Evolutionary conservation across 92 coral and sea anemone genomes (phyloP).

Genomic region (Porites evermanni): DNA sequence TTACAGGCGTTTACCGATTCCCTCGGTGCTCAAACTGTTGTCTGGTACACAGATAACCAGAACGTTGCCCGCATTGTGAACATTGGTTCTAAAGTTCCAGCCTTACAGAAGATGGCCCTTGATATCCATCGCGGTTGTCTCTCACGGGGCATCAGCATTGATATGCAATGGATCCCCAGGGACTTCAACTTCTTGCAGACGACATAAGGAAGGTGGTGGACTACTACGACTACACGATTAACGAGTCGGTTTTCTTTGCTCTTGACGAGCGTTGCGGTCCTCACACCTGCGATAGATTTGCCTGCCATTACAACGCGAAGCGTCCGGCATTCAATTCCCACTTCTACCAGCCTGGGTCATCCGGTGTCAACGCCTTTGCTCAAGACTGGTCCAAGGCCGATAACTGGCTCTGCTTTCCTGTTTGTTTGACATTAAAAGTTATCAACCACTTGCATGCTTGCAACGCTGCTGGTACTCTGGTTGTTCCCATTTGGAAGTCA

Average conservation of each 20-base stretch:
- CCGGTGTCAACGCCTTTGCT: background rate
- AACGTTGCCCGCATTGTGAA: background rate
- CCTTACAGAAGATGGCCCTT: too few relatives aligned
- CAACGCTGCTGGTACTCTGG: conserved; percentile 43
- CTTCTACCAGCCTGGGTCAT: conserved; percentile 56
- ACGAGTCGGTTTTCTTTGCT: conserved; percentile 33
- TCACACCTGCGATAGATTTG: conserved; percentile 49
- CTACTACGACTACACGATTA: conserved; percentile 26
- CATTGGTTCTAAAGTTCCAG: background rate
- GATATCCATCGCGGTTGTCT: too few relatives aligned
- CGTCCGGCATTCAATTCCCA: conserved; percentile 39
- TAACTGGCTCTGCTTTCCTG: conserved; percentile 53
- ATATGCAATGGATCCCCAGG: background rate
- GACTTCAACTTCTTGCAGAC: conserved; percentile 16
- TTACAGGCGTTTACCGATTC: conserved; percentile 31
- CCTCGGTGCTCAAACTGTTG: conserved; percentile 11
- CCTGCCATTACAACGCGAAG: conserved; percentile 60
- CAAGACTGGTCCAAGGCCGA: conserved; percentile 41
- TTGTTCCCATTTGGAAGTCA: conserved; percentile 66
- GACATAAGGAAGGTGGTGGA: conserved; percentile 37
- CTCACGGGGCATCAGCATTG: background rate
- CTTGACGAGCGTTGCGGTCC: conserved; percentile 46
- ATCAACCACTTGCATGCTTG: conserved; percentile 42
- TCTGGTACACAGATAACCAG: conserved; percentile 56
- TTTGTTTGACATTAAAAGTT: conserved; percentile 29